Percentiles rank a stretch among this genome's conserved stretches.
Evolutionary conservation across 23 tunicate species (phyloP).

Genomic region (Trididemnum clinides): DNA sequence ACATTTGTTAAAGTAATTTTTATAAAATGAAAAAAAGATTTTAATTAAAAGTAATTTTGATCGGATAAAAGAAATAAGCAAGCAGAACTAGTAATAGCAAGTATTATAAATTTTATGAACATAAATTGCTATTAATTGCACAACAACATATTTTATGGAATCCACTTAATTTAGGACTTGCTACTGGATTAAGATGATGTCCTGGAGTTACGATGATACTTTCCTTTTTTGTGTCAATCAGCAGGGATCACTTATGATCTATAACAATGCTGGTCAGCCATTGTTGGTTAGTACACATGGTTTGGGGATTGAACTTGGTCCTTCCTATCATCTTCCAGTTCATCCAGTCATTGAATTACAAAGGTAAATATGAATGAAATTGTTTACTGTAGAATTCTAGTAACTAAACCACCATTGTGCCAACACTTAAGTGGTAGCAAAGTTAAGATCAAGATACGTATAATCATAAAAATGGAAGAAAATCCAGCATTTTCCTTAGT

Average conservation of each 20-base stretch:
- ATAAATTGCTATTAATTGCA: background rate
- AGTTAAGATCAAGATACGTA: too few relatives aligned
- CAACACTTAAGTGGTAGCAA: too few relatives aligned
- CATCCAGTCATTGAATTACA: constrained; percentile 52
- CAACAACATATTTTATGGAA: background rate
- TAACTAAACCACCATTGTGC: too few relatives aligned
- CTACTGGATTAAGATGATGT: constrained; percentile 67
- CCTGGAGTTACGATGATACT: constrained; percentile 74
- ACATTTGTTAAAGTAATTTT: too few relatives aligned
- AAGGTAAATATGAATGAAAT: constrained; percentile 37
- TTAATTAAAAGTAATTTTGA: background rate
- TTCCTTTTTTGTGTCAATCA: constrained; percentile 67
- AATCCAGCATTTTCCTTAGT: too few relatives aligned
- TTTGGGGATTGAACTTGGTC: constrained; percentile 51
- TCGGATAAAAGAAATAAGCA: background rate
- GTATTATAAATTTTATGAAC: background rate
- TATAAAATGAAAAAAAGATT: too few relatives aligned
- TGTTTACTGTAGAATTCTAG: too few relatives aligned
- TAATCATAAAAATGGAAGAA: too few relatives aligned
- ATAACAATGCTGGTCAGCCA: constrained; percentile 41
- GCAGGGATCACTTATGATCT: constrained; percentile 61
- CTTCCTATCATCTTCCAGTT: constrained; percentile 62
- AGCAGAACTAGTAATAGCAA: background rate
- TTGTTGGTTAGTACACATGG: constrained; percentile 36
- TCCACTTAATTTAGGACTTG: background rate